Conservation (phyloP, 2,888 invertebrate species). For the Azorinus chamasolen region DNA sequence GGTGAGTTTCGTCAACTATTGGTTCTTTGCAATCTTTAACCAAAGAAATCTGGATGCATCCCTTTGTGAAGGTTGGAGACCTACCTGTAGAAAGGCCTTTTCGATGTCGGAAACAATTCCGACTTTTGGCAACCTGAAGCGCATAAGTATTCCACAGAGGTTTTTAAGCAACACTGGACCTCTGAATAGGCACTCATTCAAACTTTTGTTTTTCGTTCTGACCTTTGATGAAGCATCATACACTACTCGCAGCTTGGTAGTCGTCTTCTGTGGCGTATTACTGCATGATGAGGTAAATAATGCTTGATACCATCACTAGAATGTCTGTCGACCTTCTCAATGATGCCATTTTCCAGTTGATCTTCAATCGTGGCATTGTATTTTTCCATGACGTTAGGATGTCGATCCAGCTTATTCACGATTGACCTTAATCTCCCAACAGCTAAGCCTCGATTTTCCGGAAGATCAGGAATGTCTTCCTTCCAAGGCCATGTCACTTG, state of each 20-base stretch:
- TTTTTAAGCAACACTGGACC: no score
- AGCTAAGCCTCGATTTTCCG: constrained; percentile 31
- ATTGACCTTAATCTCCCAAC: constrained; percentile 20
- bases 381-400: constrained; percentile 21
- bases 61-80: no score
- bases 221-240: constrained; percentile 26
- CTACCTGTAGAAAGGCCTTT: no score
- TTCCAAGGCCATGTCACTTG: constrained; percentile 34
- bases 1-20: not conserved
- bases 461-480: constrained; percentile 14
- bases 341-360: constrained; percentile 17
- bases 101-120: no score
- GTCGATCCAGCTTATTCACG: not conserved
- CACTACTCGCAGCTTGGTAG: constrained; percentile 29
- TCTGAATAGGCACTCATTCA: constrained; percentile 34
- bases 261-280: no score
- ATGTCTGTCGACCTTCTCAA: no score
- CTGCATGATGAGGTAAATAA: no score
- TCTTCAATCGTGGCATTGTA: constrained; percentile 16
- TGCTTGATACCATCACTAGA: constrained; percentile 12
- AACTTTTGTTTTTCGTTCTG: constrained; percentile 13
- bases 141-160: constrained; percentile 15
- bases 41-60: constrained; percentile 35
- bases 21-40: constrained; percentile 12
- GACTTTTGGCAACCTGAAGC: no score